Evolutionary conservation across 2,797 vertebrate species (phyloP).

Genomic region (Sarcophilus harrisii): DNA sequence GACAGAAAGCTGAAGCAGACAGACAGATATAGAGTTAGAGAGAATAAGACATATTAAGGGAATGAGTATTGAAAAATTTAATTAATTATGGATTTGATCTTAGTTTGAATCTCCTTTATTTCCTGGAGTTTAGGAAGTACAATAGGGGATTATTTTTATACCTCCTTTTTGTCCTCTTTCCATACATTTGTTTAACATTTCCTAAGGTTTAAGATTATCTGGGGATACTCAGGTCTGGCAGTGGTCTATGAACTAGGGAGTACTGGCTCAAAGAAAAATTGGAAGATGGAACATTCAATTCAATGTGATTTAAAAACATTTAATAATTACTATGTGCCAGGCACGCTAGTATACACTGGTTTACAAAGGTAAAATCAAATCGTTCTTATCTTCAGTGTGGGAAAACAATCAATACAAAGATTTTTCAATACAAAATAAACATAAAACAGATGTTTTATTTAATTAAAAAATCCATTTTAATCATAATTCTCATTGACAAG

Average conservation of each 20-base stretch:
- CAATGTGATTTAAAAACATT: not conserved
- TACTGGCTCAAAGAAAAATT: not conserved
- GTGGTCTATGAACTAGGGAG: not conserved
- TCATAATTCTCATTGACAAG: not conserved
- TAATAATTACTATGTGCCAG: not conserved
- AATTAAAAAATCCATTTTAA: not conserved
- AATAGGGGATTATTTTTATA: not conserved
- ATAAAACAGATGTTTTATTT: not conserved
- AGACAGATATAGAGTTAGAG: not conserved
- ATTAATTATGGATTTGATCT: not conserved
- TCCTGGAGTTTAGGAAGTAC: not conserved
- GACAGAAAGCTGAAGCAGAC: no score
- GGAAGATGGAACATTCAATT: not conserved
- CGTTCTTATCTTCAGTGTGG: not conserved
- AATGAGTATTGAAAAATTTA: not conserved
- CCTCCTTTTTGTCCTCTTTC: not conserved
- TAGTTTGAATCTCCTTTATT: not conserved
- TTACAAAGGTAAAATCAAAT: not conserved
- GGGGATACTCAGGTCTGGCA: not conserved
- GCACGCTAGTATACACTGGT: not conserved
- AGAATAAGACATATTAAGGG: not conserved
- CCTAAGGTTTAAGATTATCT: not conserved
- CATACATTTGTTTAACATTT: not conserved
- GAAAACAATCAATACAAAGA: not conserved
- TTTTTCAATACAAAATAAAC: not conserved